phyloP scores from a whole-genome alignment of 64 coral and sea anemone species.

The Actinia tenebrosa region DNA sequence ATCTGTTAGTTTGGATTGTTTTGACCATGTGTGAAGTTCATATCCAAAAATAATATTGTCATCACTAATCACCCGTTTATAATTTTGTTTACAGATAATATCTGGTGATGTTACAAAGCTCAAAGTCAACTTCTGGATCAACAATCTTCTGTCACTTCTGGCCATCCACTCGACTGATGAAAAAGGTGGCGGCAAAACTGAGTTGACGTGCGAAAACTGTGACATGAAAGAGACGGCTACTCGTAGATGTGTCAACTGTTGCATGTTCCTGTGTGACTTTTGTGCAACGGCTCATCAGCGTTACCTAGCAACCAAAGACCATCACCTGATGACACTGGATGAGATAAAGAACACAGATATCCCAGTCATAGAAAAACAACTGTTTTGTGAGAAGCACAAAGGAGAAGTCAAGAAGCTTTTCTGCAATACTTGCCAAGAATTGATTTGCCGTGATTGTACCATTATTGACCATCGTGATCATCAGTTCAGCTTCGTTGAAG shows the following conservation, averaged over 20 bases:
- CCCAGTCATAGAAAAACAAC: conserved; percentile 22
- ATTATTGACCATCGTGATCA: too few species aligned
- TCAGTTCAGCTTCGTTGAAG: too few species aligned
- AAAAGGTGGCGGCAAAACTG: neutral
- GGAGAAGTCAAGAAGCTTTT: neutral
- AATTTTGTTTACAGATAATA: neutral
- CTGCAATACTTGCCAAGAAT: too few species aligned
- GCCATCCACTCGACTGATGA: neutral
- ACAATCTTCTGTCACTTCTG: neutral
- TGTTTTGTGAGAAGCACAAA: conserved; percentile 34
- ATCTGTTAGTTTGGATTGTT: too few species aligned
- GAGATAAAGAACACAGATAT: conserved; percentile 26
- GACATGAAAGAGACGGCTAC: neutral
- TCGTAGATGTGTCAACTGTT: neutral
- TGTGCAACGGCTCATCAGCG: conserved; percentile 35
- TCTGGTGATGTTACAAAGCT: too few species aligned
- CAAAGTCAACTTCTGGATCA: conserved; percentile 1
- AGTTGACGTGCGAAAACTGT: neutral
- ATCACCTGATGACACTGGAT: conserved; percentile 36
- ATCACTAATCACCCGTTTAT: too few species aligned
- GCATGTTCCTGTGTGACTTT: neutral
- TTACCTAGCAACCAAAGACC: neutral
- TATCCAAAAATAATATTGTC: too few species aligned
- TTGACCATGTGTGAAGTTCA: too few species aligned
- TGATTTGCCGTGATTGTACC: too few species aligned